Evolutionary conservation across 2,888 invertebrate species (phyloP).

Genomic region (Erebia palarica): DNA sequence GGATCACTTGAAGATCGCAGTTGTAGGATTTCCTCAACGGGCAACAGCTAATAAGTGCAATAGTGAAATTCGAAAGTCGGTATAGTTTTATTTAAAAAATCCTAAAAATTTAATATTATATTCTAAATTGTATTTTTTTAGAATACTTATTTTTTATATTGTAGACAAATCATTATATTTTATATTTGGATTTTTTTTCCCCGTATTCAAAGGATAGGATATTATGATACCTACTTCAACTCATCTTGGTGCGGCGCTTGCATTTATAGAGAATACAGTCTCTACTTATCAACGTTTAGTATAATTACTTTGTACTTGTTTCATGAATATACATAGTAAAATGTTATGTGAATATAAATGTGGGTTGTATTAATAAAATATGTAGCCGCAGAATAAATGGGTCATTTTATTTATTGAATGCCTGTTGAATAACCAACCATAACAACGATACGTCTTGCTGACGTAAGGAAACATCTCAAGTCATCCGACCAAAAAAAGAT

Average conservation of each 20-base stretch:
- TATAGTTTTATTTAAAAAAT: background rate
- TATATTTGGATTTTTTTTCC: background rate
- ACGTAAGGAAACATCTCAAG: no score
- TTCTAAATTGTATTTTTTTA: background rate
- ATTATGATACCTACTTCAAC: no score
- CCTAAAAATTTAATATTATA: no score
- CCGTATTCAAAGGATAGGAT: background rate
- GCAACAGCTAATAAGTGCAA: no score
- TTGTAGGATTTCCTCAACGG: no score
- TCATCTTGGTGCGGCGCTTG: no score
- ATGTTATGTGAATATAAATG: conserved; percentile 2
- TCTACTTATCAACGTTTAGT: background rate
- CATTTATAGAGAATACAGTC: no score
- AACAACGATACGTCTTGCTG: no score
- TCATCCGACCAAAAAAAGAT: no score
- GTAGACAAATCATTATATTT: background rate
- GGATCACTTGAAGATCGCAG: no score
- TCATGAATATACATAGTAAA: background rate
- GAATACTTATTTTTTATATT: background rate
- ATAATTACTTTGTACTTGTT: background rate
- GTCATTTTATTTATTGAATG: background rate
- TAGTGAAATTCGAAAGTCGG: background rate
- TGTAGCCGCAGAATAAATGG: background rate
- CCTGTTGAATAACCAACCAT: no score
- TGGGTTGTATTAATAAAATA: conserved; percentile 15